phyloP scores from a whole-genome alignment of 2,113 vertebrate species.

The Salvelinus namaycush region DNA sequence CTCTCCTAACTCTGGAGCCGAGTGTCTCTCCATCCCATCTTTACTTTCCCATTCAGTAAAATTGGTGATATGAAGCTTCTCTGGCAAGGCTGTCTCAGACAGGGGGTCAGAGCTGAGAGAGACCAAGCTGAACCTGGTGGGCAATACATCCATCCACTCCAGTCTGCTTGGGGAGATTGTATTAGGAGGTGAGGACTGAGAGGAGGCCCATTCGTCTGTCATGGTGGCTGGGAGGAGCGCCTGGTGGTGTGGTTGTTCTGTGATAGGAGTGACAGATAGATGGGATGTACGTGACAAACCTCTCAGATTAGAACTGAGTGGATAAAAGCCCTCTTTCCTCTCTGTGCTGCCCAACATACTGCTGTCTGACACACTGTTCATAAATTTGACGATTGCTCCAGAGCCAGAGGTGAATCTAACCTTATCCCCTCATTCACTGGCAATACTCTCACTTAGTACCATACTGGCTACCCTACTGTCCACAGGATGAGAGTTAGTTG shows the following conservation, averaged over 20 bases:
- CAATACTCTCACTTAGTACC: no score
- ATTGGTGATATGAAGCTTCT: background rate
- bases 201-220: background rate
- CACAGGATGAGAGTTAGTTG: background rate
- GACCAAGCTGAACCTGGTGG: background rate
- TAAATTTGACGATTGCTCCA: no score
- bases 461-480: no score
- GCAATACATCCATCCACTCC: slow-evolving; percentile 1
- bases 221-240: slow-evolving; percentile 12
- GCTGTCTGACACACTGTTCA: no score
- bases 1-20: background rate
- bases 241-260: background rate
- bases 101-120: slow-evolving; percentile 4
- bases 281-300: slow-evolving; percentile 13
- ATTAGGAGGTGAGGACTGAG: slow-evolving; percentile 30
- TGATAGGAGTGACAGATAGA: slow-evolving; percentile 18
- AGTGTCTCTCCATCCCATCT: slow-evolving; percentile 4
- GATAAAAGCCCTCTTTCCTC: background rate
- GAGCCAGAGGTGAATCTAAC: no score
- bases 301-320: slow-evolving; percentile 8
- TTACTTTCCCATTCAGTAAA: background rate
- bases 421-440: background rate
- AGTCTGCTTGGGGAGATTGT: slow-evolving; percentile 23
- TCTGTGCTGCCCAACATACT: background rate
- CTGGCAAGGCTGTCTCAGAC: slow-evolving; percentile 1